Evolutionary conservation across 2,888 invertebrate species (phyloP).

Genomic region (Acleris emargana): DNA sequence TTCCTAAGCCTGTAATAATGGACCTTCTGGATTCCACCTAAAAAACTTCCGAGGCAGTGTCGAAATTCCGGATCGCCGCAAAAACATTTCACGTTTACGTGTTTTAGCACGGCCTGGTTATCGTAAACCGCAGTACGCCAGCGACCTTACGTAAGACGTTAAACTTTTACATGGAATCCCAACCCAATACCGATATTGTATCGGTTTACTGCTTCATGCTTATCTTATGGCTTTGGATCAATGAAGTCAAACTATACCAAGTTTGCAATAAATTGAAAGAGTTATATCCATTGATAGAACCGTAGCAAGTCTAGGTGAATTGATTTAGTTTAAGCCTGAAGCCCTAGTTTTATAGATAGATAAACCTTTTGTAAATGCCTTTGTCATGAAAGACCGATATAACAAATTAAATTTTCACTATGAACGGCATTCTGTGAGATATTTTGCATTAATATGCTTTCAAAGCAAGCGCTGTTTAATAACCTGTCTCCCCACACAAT

Average conservation of each 20-base stretch:
- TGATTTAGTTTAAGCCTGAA: slow-evolving; percentile 11
- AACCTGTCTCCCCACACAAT: slow-evolving; percentile 13
- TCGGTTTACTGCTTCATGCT: slow-evolving; percentile 25
- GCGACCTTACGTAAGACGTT: slow-evolving; percentile 30
- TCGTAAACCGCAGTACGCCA: slow-evolving; percentile 25
- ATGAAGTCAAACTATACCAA: slow-evolving; percentile 16
- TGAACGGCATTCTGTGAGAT: not conserved
- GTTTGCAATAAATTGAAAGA: slow-evolving; percentile 10
- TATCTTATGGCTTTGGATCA: slow-evolving; percentile 20
- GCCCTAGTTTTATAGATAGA: slow-evolving; percentile 8
- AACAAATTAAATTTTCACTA: not conserved
- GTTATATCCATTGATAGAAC: slow-evolving; percentile 14
- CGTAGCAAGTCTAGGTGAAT: slow-evolving; percentile 3
- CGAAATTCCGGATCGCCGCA: slow-evolving; percentile 15
- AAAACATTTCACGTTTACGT: slow-evolving; percentile 25
- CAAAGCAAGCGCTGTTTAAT: slow-evolving; percentile 12
- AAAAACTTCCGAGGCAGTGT: slow-evolving; percentile 2
- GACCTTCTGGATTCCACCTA: not conserved
- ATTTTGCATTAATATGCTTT: not conserved
- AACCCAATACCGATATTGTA: slow-evolving; percentile 23
- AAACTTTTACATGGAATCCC: slow-evolving; percentile 25
- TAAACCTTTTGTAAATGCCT: not conserved
- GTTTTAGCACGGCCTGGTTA: slow-evolving; percentile 26
- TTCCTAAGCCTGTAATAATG: not conserved
- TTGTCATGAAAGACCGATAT: not conserved